Percentiles rank a stretch among this genome's conserved stretches.
These are phyloP conservation scores for Porphyrio hochstetteri DNA, from an alignment of 2,113 vertebrate species.

Conservation along the genomic window DNA sequence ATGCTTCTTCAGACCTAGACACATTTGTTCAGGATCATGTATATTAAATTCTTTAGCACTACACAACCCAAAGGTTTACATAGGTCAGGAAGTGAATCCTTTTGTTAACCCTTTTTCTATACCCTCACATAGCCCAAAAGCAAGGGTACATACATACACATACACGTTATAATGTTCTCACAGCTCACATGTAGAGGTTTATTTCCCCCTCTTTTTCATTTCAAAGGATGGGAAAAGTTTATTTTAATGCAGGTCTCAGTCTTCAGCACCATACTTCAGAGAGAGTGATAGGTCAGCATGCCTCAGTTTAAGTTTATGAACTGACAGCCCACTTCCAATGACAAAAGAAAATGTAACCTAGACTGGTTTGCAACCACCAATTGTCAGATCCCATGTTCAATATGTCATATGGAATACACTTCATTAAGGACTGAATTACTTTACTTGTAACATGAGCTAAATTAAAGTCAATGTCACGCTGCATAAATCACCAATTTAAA, in stretches of 20 bases:
- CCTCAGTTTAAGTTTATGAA: slow-evolving; percentile 67
- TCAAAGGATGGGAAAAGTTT: neutral
- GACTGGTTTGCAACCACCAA: slow-evolving; percentile 54
- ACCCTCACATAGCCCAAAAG: neutral
- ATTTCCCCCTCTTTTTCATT: neutral
- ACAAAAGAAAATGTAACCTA: slow-evolving; percentile 69
- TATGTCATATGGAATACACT: slow-evolving; percentile 67
- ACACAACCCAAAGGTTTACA: neutral
- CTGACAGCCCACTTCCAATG: slow-evolving; percentile 59
- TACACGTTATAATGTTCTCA: neutral
- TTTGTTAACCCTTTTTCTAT: neutral
- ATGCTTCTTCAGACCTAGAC: neutral
- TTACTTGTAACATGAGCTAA: slow-evolving; percentile 70
- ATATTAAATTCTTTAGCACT: neutral
- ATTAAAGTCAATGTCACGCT: slow-evolving; percentile 64
- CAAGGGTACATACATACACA: neutral
- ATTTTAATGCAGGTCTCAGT: neutral
- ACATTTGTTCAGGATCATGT: neutral
- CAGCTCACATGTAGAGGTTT: neutral
- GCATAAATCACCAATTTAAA: slow-evolving; percentile 71
- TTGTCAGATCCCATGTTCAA: slow-evolving; percentile 68
- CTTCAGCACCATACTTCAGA: neutral
- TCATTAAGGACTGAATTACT: slow-evolving; percentile 75
- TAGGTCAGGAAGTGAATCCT: neutral
- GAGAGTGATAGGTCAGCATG: slow-evolving; percentile 1